Conservation (phyloP, 2,113 vertebrate genomes). For the Tupaia tana region DNA sequence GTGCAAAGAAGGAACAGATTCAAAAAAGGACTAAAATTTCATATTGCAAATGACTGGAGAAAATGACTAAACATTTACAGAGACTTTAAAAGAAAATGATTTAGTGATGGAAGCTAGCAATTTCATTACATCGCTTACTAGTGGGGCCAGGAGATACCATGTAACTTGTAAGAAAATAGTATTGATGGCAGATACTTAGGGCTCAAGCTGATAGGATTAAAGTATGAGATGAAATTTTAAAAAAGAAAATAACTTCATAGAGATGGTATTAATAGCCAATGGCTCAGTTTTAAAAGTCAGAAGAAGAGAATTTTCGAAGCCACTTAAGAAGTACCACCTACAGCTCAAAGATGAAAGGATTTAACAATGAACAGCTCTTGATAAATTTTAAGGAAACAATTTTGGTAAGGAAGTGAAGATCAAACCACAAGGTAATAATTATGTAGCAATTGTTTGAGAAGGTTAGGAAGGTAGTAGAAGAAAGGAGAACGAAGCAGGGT, state of each 20-base stretch:
- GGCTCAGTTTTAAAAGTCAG: background rate
- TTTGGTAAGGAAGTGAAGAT: background rate
- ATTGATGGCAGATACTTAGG: background rate
- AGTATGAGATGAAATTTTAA: background rate
- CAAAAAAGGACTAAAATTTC: background rate
- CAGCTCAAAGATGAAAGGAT: background rate
- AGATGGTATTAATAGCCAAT: background rate
- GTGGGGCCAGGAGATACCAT: background rate
- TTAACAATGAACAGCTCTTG: background rate
- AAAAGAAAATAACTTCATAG: background rate
- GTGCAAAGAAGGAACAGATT: background rate
- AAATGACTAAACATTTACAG: background rate
- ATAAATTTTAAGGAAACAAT: background rate
- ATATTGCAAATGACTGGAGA: background rate
- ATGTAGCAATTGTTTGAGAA: background rate
- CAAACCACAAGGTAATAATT: background rate
- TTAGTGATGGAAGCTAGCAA: background rate
- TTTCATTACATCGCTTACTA: background rate
- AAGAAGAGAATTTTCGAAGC: background rate
- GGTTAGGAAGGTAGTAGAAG: background rate
- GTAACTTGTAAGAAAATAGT: constrained; percentile 29
- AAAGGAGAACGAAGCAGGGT: background rate
- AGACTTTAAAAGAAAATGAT: background rate
- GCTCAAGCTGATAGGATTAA: background rate
- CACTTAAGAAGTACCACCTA: background rate